A percentile compares a stretch with the other conserved stretches of the same genome.
phyloP scores from a whole-genome alignment of 2,888 invertebrate genomes.

The Perdita meconis region DNA sequence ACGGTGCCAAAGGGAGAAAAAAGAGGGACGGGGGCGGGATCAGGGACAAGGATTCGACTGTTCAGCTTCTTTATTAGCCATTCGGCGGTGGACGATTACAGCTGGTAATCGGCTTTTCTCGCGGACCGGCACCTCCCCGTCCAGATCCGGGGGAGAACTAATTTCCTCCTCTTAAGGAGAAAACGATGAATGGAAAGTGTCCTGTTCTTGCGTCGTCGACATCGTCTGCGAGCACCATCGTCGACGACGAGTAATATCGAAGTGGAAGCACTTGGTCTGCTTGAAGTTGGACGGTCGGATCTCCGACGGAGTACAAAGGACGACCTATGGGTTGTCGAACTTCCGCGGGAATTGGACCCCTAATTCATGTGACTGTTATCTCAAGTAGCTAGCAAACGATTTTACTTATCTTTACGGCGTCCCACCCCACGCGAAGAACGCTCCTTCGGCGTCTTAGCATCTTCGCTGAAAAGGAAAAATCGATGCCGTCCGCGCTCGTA shows the following conservation, averaged over 20 bases:
- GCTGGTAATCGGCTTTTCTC: conserved; percentile 65
- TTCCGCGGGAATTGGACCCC: not conserved
- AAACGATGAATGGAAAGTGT: conserved; percentile 20
- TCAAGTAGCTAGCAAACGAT: not conserved
- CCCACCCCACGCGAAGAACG: too few species aligned
- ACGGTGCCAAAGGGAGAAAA: conserved; percentile 8
- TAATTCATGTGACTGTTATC: not conserved
- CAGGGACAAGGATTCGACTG: conserved; percentile 18
- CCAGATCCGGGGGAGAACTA: conserved; percentile 19
- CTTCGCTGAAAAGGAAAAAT: too few species aligned
- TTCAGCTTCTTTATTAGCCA: conserved; percentile 46
- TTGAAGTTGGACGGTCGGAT: not conserved
- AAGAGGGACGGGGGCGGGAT: not conserved
- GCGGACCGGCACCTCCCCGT: conserved; percentile 25
- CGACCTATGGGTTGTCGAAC: not conserved
- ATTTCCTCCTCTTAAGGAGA: conserved; percentile 37
- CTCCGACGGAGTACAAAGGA: not conserved
- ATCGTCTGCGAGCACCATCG: not conserved
- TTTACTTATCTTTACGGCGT: conserved; percentile 4
- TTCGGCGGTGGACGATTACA: conserved; percentile 56
- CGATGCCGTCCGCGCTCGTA: too few species aligned
- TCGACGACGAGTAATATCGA: conserved; percentile 12
- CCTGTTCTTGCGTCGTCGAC: conserved; percentile 16
- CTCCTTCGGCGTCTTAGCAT: too few species aligned
- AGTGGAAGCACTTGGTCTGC: conserved; percentile 3